Evolutionary conservation across 2,797 vertebrate species (phyloP).

Genomic region (Gorsachius magnificus): DNA sequence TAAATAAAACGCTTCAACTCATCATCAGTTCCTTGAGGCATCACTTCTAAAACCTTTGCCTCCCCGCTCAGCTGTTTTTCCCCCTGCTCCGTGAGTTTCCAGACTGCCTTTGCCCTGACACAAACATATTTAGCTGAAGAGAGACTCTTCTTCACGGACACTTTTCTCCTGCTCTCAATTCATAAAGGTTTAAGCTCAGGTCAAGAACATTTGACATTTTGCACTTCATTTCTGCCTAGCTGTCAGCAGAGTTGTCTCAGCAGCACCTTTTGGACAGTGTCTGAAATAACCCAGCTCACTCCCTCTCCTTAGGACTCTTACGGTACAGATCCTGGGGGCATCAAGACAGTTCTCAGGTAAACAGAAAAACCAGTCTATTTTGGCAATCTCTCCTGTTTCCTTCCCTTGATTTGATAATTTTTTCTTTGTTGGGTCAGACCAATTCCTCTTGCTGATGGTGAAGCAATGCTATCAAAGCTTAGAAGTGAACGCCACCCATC

Average conservation of each 20-base stretch:
- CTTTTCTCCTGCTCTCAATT: not conserved
- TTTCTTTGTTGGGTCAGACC: not conserved
- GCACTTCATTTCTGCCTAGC: constrained; percentile 30
- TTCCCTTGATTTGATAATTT: not conserved
- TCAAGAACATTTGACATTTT: constrained; percentile 28
- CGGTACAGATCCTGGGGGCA: not conserved
- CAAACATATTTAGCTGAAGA: constrained; percentile 16
- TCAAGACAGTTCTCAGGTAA: not conserved
- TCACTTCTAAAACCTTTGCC: not conserved
- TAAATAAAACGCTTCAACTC: not conserved
- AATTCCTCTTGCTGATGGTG: not conserved
- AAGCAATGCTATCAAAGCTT: not conserved
- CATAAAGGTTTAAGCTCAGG: constrained; percentile 34
- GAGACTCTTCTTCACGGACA: not conserved
- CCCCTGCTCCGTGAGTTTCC: not conserved
- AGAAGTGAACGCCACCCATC: not conserved
- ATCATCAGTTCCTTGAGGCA: not conserved
- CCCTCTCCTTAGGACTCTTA: not conserved
- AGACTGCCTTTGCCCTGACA: not conserved
- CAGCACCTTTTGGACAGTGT: not conserved
- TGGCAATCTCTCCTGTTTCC: not conserved
- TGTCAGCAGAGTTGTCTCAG: constrained; percentile 4
- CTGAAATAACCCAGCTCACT: not conserved
- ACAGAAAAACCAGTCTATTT: not conserved
- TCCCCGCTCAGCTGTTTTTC: not conserved